Percentiles rank a stretch among this genome's conserved stretches.
These are phyloP conservation scores for Ormia ochracea DNA, from an alignment of 2,888 invertebrate genomes.

Conservation along the genomic window DNA sequence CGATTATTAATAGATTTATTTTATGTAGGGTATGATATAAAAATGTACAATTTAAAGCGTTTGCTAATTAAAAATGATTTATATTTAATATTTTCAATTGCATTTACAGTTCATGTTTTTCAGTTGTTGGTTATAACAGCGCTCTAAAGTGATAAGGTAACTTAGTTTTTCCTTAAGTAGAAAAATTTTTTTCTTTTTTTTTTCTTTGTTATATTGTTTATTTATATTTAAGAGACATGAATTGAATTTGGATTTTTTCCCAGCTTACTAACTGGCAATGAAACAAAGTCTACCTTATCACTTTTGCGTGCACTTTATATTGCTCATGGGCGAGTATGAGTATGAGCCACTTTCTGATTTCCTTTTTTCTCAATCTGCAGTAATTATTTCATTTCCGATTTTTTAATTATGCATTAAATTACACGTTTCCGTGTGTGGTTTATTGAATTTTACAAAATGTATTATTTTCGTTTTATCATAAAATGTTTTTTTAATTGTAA, in stretches of 20 bases:
- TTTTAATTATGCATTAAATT: conserved; percentile 15
- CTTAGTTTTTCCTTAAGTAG: neutral
- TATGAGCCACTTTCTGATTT: neutral
- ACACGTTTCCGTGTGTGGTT: conserved; percentile 14
- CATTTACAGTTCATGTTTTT: conserved; percentile 11
- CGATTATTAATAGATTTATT: conserved; percentile 19
- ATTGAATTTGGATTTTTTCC: neutral
- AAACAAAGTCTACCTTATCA: neutral
- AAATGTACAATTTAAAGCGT: neutral
- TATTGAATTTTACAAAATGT: conserved; percentile 14
- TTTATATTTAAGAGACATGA: neutral
- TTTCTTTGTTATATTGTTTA: too few relatives aligned
- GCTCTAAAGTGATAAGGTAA: neutral
- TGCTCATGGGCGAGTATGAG: neutral
- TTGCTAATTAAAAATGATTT: conserved; percentile 20
- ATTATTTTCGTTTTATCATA: neutral
- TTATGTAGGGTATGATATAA: neutral
- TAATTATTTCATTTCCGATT: conserved; percentile 13
- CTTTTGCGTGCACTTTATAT: neutral
- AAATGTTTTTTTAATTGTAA: neutral
- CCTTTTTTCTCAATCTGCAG: neutral
- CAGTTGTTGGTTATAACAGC: too few relatives aligned
- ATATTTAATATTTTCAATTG: conserved; percentile 21
- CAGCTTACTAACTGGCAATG: neutral
- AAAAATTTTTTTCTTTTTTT: too few relatives aligned